Base-by-base conservation (phyloP, 2,797 vertebrate species). In the Catostomus latipinnis region DNA sequence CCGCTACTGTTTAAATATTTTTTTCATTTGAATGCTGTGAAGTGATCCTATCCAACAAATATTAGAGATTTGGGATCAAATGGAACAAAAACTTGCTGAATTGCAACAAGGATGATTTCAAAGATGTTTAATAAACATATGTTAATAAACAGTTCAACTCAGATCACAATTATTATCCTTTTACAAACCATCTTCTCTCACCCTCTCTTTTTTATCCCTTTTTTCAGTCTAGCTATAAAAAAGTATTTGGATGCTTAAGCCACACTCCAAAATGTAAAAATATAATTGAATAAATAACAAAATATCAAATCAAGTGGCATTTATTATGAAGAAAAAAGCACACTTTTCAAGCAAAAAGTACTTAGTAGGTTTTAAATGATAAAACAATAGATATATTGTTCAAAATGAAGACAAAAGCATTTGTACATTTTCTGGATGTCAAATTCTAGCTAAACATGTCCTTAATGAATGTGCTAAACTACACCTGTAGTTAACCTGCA, bases 401-500 rank as follows among this genome's bases (percentile, higher is more conserved):
- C 69, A 46, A 8, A 54, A 11, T 14, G 16, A 8, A 16, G 56
- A 57, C 8, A n/a, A 57, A 8, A 0, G 1, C 16, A 22, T 54
- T 34, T 43, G 67, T 34, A 57, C 13, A 57, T 2, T 14, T 18
- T 22, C 6, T 72, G n/a, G 14, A 8, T 45, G 49, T 74, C 22
- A 53, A 54, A 54, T 4, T 3, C 52, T 14, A n/a, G 0, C 34
- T 34, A 34, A 34, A 34, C 3, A 34, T 46, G n/a, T 48, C 6
- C 9, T 14, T 58, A 58, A 14, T 58, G 4, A 46, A n/a, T 74
- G 12, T 52, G 60, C 10, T 54, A 6, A 54, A 12, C 13, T 53
- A 53, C 60, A 74, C 45, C 13, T 75, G 34, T 65, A 45, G 45
- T 49, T 72, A 72, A 22, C 50, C 12, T 50, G 56, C 14, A 8